These are phyloP conservation scores for Calycopis cecrops DNA, from an alignment of 1,140 invertebrate species.

Conservation along the genomic window DNA sequence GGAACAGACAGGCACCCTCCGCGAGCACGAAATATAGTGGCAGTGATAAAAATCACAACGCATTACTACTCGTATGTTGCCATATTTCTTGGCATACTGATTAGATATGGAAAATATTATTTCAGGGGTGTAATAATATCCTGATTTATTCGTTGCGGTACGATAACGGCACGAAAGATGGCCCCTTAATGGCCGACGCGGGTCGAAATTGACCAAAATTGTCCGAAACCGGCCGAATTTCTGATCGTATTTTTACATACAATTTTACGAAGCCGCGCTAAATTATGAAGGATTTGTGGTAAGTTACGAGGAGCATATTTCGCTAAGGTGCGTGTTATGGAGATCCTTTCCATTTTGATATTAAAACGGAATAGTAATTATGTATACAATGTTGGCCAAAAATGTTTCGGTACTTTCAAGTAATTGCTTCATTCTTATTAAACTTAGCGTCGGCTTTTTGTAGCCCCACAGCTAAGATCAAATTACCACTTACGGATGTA, in stretches of 20 bases:
- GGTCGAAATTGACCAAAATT: conserved; percentile 52
- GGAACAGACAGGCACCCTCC: conserved; percentile 15
- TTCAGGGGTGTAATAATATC: conserved; percentile 55
- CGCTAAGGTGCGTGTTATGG: conserved; percentile 44
- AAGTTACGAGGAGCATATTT: conserved; percentile 64
- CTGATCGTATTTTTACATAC: conserved; percentile 60
- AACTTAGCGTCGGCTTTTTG: too few relatives aligned
- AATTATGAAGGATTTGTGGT: conserved; percentile 56
- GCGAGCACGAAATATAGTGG: conserved; percentile 21
- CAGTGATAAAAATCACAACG: conserved; percentile 33
- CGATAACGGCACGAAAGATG: conserved; percentile 57
- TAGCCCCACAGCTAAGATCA: too few relatives aligned
- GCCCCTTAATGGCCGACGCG: conserved; percentile 46
- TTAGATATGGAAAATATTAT: conserved; percentile 64
- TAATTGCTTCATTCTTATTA: too few relatives aligned
- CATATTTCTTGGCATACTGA: conserved; percentile 55
- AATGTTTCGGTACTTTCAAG: too few relatives aligned
- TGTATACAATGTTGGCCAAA: too few relatives aligned
- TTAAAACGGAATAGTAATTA: conserved; percentile 49
- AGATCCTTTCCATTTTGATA: conserved; percentile 31
- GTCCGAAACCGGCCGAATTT: conserved; percentile 38
- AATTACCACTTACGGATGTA: too few relatives aligned
- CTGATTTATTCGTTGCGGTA: conserved; percentile 52
- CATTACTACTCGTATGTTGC: conserved; percentile 29
- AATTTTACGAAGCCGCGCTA: conserved; percentile 52